Base-by-base conservation (phyloP, 2,797 vertebrate species). In the Coccyzus lansbergi region DNA sequence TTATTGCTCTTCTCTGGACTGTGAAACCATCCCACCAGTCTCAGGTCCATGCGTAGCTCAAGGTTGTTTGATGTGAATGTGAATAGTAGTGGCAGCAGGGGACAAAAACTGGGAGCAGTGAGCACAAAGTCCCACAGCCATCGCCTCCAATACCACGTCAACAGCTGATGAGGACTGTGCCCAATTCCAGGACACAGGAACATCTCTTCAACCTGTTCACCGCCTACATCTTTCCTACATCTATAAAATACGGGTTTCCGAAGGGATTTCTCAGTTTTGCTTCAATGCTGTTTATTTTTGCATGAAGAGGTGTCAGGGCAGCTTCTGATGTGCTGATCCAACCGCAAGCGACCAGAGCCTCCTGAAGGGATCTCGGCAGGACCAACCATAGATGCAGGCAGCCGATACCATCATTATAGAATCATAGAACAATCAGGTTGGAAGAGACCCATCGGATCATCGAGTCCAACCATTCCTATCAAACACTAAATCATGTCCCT, bases 171-270 rank as follows among this genome's bases (percentile, higher is more conserved):
- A 4, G 18, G 18, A 15, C 60, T 36, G n/a, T 2, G 59, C 5
- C 1, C 48, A 8, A 46, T 15, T 42, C 42, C 29, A 21, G 16
- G 29, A 29, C n/a, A 29, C 2, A 16, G 25, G 18, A 15, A 33
- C 0, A 0, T 4, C 44, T 60, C 55, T 52, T 19, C 60, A 59
- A 12, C 38, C 29, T 19, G 20, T 0, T 3, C 22, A 6, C 2
- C 52, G 42, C 36, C 28, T 38, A 29, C 26, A 6, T 19, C 17
- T 36, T 60, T 38, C 42, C 17, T 0, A 15, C 0, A 12, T 0
- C 5, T 14, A 3, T 7, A 70, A 79, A n/a, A 25, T 34, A 52
- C 2, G 0, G 17, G 14, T 38, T 82, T 26, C 28, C 5, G 1
- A 7, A 12, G 9, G 40, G 10, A 63, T 59, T n/a, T 36, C 44